Evolutionary conservation across 1,140 invertebrate species (phyloP).

Genomic region (Drosophila triauraria): DNA sequence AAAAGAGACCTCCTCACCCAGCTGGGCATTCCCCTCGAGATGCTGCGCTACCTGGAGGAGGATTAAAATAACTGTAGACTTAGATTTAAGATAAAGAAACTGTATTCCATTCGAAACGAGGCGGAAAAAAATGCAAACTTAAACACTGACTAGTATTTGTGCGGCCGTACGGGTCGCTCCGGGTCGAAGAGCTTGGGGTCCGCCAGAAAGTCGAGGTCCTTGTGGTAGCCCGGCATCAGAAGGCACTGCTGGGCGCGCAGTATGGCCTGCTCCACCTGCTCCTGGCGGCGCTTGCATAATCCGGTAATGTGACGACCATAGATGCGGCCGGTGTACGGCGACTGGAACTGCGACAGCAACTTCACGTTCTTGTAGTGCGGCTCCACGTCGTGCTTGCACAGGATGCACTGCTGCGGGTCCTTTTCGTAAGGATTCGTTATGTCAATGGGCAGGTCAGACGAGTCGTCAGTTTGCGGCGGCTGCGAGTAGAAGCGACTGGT

Average conservation of each 20-base stretch:
- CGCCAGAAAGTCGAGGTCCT: conserved; percentile 90
- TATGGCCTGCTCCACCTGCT: conserved; percentile 89
- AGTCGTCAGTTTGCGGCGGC: conserved; percentile 16
- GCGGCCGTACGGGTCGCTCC: conserved; percentile 91
- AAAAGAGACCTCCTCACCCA: conserved; percentile 39
- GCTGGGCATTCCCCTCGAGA: conserved; percentile 56
- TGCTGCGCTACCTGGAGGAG: conserved; percentile 64
- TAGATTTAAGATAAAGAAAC: conserved; percentile 38
- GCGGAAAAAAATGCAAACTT: conserved; percentile 36
- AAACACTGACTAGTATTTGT: conserved; percentile 88
- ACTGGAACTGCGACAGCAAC: conserved; percentile 97
- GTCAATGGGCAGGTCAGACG: conserved; percentile 87
- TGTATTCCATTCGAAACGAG: conserved; percentile 55
- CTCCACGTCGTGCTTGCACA: conserved; percentile 94
- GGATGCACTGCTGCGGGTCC: conserved; percentile 90
- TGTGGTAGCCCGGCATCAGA: conserved; percentile 92
- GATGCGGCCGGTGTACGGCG: conserved; percentile 94
- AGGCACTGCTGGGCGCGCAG: conserved; percentile 90
- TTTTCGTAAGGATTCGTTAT: conserved; percentile 94
- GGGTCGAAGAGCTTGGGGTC: conserved; percentile 96
- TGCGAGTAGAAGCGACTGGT: conserved; percentile 41
- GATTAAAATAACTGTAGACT: conserved; percentile 41
- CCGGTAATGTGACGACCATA: conserved; percentile 97
- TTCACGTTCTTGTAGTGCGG: conserved; percentile 97
- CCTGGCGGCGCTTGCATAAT: conserved; percentile 90